These are phyloP conservation scores for Goniozus legneri DNA, from an alignment of 1,140 invertebrate species.

Conservation along the genomic window DNA sequence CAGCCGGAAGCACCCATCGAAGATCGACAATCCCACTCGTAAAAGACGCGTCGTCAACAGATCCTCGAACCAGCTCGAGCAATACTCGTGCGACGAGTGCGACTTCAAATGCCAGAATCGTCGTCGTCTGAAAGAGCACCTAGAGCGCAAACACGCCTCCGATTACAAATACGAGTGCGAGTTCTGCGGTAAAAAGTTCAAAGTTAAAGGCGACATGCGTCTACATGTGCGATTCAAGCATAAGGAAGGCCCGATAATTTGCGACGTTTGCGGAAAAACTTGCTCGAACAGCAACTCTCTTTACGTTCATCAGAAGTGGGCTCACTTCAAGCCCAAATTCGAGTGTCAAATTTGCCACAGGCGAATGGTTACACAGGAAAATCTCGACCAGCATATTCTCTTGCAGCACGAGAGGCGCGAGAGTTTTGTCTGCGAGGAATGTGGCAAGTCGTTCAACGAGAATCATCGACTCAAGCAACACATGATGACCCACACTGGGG, in stretches of 20 bases:
- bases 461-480: conserved; percentile 55
- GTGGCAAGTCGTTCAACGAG: conserved; percentile 65
- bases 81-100: conserved; percentile 23
- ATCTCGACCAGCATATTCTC: conserved; percentile 39
- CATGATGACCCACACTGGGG: conserved; percentile 66
- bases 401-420: conserved; percentile 41
- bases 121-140: conserved; percentile 58
- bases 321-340: conserved; percentile 40
- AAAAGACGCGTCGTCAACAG: neutral
- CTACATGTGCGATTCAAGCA: conserved; percentile 50
- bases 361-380: conserved; percentile 37
- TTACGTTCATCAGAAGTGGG: conserved; percentile 39
- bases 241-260: conserved; percentile 49
- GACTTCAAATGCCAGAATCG: conserved; percentile 50
- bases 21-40: neutral
- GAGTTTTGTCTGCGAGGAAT: conserved; percentile 63
- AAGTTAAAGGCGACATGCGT: conserved; percentile 46
- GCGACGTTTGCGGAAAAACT: conserved; percentile 53
- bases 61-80: neutral
- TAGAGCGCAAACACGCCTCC: conserved; percentile 40
- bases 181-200: conserved; percentile 58
- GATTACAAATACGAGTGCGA: conserved; percentile 37
- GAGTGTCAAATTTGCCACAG: conserved; percentile 41
- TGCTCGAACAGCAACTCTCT: conserved; percentile 35
- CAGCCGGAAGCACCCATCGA: conserved; percentile 29